Evolutionary conservation across 2,113 vertebrate species (phyloP).

Genomic region (Chaenocephalus aceratus): DNA sequence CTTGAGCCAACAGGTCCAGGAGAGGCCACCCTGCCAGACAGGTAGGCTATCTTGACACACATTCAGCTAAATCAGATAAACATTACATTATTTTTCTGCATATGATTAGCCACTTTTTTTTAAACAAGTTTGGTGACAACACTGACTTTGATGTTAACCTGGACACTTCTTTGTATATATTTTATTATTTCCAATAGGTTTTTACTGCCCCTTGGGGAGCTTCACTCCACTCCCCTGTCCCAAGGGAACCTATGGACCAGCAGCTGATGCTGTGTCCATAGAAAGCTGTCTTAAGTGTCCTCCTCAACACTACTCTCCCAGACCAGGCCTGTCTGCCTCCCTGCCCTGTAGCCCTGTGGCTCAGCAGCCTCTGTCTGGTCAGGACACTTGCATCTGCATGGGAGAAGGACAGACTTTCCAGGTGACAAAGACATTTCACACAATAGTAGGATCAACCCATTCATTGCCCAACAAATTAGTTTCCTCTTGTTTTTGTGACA

Average conservation of each 20-base stretch:
- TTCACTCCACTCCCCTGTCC: conserved; percentile 81
- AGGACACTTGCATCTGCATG: conserved; percentile 83
- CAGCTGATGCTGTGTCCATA: conserved; percentile 37
- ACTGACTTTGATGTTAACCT: neutral
- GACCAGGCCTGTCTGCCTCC: conserved; percentile 77
- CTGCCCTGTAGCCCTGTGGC: conserved; percentile 87
- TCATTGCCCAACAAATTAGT: neutral
- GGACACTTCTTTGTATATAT: neutral
- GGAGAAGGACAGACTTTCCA: conserved; percentile 87
- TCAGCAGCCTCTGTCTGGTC: conserved; percentile 86
- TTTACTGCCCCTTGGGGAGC: conserved; percentile 81
- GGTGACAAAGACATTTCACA: conserved; percentile 75
- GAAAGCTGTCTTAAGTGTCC: conserved; percentile 86
- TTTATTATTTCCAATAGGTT: conserved; percentile 76
- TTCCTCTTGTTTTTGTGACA: neutral
- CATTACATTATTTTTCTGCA: neutral
- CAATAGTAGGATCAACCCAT: neutral
- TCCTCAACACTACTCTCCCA: conserved; percentile 84
- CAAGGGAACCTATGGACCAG: conserved; percentile 85
- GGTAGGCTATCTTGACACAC: conserved; percentile 65
- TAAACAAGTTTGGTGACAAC: neutral
- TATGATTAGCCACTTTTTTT: neutral
- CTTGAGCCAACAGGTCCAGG: conserved; percentile 39
- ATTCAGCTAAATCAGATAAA: neutral
- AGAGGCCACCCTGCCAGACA: conserved; percentile 67